Percentiles rank a stretch among this genome's conserved stretches.
phyloP scores from a whole-genome alignment of 2,888 invertebrate species.

The Galeopsomyia nigrocyanea region DNA sequence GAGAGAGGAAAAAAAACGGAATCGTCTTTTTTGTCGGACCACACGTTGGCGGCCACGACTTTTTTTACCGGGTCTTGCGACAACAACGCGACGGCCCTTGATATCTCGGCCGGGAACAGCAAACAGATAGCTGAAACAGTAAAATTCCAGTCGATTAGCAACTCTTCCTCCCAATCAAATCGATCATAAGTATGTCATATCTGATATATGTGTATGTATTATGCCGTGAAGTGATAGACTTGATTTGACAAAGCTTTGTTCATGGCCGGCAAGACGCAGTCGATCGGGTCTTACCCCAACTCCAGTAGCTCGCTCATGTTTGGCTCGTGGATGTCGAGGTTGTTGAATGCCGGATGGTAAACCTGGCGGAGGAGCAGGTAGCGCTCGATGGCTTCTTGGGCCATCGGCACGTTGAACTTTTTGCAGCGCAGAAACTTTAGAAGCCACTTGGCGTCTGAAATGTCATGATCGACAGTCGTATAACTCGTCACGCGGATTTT shows the following conservation, averaged over 20 bases:
- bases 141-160: neutral
- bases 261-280: neutral
- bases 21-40: neutral
- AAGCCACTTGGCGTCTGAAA: slow-evolving; percentile 77
- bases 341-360: slow-evolving; percentile 81
- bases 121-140: slow-evolving; percentile 77
- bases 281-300: slow-evolving; percentile 73
- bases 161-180: no score
- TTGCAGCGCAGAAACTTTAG: slow-evolving; percentile 84
- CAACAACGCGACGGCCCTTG: slow-evolving; percentile 80
- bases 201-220: no score
- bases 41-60: slow-evolving; percentile 21
- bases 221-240: no score
- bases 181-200: no score
- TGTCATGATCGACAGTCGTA: neutral
- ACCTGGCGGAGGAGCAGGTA: slow-evolving; percentile 84
- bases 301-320: slow-evolving; percentile 80
- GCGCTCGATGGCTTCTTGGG: slow-evolving; percentile 82
- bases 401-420: slow-evolving; percentile 85
- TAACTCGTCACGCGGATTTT: neutral
- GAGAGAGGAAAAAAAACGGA: slow-evolving; percentile 9
- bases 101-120: slow-evolving; percentile 83
- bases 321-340: slow-evolving; percentile 79
- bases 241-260: neutral
- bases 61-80: slow-evolving; percentile 81